Conservation (phyloP, 2,113 vertebrate species). For the Meriones unguiculatus region DNA sequence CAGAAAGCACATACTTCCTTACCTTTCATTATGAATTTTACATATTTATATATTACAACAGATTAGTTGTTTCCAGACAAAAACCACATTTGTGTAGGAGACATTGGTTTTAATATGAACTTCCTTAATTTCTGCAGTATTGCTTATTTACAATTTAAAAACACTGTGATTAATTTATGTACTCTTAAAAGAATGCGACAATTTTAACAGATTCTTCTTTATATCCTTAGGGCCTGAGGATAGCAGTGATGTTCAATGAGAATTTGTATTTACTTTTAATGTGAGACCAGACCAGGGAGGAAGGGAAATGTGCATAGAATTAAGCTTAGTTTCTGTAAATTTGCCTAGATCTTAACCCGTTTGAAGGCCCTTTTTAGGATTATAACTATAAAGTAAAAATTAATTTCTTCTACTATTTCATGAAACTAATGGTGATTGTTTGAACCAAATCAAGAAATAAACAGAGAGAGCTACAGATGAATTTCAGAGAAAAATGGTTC, state of each 20-base stretch:
- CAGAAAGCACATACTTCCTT: not conserved
- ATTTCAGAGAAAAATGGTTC: slow-evolving; percentile 30
- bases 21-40: not conserved
- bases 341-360: not conserved
- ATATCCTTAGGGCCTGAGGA: not conserved
- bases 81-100: not conserved
- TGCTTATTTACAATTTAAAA: not conserved
- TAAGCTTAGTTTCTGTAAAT: slow-evolving; percentile 23
- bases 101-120: not conserved
- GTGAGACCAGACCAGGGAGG: not conserved
- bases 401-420: slow-evolving; percentile 37
- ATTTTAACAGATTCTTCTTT: not conserved
- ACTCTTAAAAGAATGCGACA: slow-evolving; percentile 7
- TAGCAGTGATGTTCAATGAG: not conserved
- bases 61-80: not conserved
- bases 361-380: not conserved
- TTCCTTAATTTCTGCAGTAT: not conserved
- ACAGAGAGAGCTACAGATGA: not conserved
- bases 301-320: not conserved
- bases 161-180: not conserved
- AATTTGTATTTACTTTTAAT: not conserved
- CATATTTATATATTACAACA: not conserved
- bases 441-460: not conserved
- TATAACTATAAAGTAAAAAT: not conserved
- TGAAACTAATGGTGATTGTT: not conserved